Evolutionary conservation across 2,113 vertebrate genomes (phyloP).

Genomic region (Semicossyphus pulcher): DNA sequence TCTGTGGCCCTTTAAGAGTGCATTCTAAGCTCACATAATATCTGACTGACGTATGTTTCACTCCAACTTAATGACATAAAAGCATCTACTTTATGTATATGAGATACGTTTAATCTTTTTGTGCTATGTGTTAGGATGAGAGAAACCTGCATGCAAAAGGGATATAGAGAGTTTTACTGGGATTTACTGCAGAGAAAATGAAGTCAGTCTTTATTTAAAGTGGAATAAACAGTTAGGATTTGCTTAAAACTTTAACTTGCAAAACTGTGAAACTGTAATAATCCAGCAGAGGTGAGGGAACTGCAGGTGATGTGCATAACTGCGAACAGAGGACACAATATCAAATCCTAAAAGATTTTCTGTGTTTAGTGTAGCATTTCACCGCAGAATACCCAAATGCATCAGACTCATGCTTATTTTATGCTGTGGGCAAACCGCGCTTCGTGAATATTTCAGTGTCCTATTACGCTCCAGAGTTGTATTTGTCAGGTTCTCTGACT

Average conservation of each 20-base stretch:
- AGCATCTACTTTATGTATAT: no score
- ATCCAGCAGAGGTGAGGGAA: not conserved
- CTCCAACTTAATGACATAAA: no score
- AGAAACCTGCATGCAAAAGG: no score
- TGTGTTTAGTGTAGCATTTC: constrained; percentile 53
- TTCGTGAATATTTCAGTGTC: constrained; percentile 73
- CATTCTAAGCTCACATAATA: no score
- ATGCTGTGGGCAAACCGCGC: constrained; percentile 51
- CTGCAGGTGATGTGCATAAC: not conserved
- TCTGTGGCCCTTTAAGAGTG: no score
- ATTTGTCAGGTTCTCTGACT: constrained; percentile 63
- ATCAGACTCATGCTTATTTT: constrained; percentile 57
- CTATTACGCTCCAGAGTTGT: constrained; percentile 57
- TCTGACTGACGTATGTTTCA: no score
- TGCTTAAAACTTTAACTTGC: not conserved
- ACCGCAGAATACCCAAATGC: constrained; percentile 51
- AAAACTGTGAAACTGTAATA: not conserved
- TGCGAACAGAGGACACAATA: constrained; percentile 23
- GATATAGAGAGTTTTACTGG: no score
- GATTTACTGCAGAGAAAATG: no score
- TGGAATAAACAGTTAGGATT: not conserved
- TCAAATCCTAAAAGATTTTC: constrained; percentile 38
- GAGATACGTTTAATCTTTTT: no score
- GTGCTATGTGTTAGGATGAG: no score
- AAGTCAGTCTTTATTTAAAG: no score